Percentiles rank a stretch among this genome's conserved stretches.
phyloP scores from a whole-genome alignment of 2,888 invertebrate species.

The Chloroclystis v-ata region DNA sequence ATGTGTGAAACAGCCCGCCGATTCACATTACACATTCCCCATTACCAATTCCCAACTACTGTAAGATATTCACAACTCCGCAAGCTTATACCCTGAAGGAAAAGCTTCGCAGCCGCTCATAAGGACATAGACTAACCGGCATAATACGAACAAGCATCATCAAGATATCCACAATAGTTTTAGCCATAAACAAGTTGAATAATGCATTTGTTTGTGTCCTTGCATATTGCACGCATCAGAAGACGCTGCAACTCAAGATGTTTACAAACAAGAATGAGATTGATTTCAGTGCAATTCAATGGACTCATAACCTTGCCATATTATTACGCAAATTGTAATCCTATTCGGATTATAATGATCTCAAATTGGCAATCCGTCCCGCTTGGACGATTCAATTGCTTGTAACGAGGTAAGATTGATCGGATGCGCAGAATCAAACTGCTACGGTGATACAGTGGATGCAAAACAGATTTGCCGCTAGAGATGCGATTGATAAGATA shows the following conservation, averaged over 20 bases:
- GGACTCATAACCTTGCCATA: slow-evolving; percentile 33
- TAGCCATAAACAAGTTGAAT: slow-evolving; percentile 14
- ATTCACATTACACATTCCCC: slow-evolving; percentile 49
- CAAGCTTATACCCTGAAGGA: slow-evolving; percentile 50
- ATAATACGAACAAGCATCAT: too few relatives aligned
- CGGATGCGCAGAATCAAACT: slow-evolving; percentile 46
- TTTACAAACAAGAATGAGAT: slow-evolving; percentile 30
- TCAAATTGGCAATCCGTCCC: slow-evolving; percentile 57
- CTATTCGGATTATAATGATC: slow-evolving; percentile 50
- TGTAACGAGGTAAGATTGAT: slow-evolving; percentile 50
- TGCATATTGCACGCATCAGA: slow-evolving; percentile 15
- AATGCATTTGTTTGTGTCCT: slow-evolving; percentile 18
- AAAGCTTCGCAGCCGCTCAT: slow-evolving; percentile 56
- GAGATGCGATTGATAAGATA: slow-evolving; percentile 41
- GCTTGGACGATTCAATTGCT: slow-evolving; percentile 50
- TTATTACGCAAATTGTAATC: slow-evolving; percentile 39
- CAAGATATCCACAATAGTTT: slow-evolving; percentile 17
- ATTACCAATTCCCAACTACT: slow-evolving; percentile 40
- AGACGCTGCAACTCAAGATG: slow-evolving; percentile 25
- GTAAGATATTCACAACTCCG: slow-evolving; percentile 41
- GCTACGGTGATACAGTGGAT: slow-evolving; percentile 35
- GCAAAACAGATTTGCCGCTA: slow-evolving; percentile 56
- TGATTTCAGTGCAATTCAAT: slow-evolving; percentile 28
- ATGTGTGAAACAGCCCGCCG: slow-evolving; percentile 54
- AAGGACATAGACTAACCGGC: slow-evolving; percentile 24